phyloP scores from a whole-genome alignment of 1,140 invertebrate species.

The Hesperophylax magnus region DNA sequence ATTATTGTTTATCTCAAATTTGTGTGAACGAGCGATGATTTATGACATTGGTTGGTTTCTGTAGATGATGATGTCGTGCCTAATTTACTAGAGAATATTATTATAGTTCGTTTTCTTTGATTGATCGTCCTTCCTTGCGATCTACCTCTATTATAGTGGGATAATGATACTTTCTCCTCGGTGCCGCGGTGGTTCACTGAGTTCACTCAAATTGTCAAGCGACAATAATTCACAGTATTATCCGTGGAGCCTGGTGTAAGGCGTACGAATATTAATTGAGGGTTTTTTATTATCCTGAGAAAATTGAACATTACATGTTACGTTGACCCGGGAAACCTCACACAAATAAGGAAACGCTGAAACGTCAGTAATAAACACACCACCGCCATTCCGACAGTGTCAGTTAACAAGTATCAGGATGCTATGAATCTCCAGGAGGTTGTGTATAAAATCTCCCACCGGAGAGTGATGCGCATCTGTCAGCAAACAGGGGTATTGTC shows the following conservation, averaged over 20 bases:
- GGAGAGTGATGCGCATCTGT: slow-evolving; percentile 53
- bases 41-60: slow-evolving; percentile 2
- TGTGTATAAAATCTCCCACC: slow-evolving; percentile 15
- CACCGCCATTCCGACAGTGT: slow-evolving; percentile 22
- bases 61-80: not conserved
- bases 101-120: slow-evolving; percentile 6
- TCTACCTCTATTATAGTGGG: not conserved
- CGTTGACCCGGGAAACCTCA: not conserved
- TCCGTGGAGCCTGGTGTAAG: too few species aligned
- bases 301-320: too few species aligned
- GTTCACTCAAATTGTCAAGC: too few species aligned
- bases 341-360: not conserved
- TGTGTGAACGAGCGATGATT: slow-evolving; percentile 21
- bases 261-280: too few species aligned
- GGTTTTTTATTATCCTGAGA: too few species aligned
- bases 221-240: too few species aligned
- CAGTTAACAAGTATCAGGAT: slow-evolving; percentile 44
- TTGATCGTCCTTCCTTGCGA: not conserved
- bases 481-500: slow-evolving; percentile 53
- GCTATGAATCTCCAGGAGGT: slow-evolving; percentile 36
- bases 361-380: slow-evolving; percentile 37
- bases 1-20: slow-evolving; percentile 5
- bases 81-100: slow-evolving; percentile 10
- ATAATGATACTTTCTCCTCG: slow-evolving; percentile 5
- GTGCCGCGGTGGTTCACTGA: too few species aligned